Base-by-base conservation (phyloP, 2,888 invertebrate genomes). In the Helicoverpa assulta region DNA sequence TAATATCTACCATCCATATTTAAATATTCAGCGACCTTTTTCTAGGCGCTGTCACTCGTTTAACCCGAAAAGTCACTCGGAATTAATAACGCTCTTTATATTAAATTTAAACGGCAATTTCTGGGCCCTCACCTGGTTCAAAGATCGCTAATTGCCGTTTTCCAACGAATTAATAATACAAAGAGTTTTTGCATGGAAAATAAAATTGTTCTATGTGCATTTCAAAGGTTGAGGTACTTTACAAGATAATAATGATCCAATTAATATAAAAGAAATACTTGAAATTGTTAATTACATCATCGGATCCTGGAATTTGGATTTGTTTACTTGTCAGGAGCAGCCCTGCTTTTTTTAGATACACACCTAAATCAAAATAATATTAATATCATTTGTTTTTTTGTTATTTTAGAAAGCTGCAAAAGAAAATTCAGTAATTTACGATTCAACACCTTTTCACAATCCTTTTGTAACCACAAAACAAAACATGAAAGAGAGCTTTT, bases 41-140 rank as follows among this genome's bases (percentile, higher is more conserved):
- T 86, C 88, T 87, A 50, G 26, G 26, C 59, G 51, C 33, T 59
- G 83, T 86, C 82, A 85, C 80, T 82, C 84, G 84, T 86, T 87
- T 89, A 88, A 89, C 88, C 89, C 84, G 69, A 87, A 88, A 88
- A 87, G 84, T 88, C 87, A 82, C 81, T 89, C 76, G 85, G 87
- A 88, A 90, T 91, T 90, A 91, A 90, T 90, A 89, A 88, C 86
- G 85, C 80, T 80, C 80, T 85, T 86, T 86, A 83, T 85, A 86
- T 84, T 87, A 87, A 89, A 89, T 89, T 89, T 88, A 88, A 91
- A 89, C 88, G 88, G 85, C 85, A 87, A 90, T 90, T 89, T 88
- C 76, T 83, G 78, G 81, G 83, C 84, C 80, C 83, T 87, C 83
- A 89, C 86, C 89, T 88, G 81, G 78, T 82, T 88, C 85, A 88